phyloP scores from a whole-genome alignment of 2,888 invertebrate genomes.

The Calameuta idolon region DNA sequence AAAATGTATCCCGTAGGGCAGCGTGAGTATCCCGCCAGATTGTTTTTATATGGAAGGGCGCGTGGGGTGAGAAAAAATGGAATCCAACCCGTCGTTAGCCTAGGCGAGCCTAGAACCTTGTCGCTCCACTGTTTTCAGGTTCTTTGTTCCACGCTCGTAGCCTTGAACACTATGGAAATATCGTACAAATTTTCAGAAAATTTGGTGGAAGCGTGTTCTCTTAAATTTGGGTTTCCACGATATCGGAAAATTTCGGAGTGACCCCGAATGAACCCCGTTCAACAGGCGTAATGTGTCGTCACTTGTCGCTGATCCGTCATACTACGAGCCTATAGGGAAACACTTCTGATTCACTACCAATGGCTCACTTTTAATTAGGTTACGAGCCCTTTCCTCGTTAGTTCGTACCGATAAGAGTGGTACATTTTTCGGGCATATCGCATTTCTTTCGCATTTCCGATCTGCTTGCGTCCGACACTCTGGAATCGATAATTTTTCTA shows the following conservation, averaged over 20 bases:
- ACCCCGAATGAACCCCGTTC: conserved; percentile 54
- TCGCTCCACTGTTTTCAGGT: conserved; percentile 35
- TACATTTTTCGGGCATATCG: conserved; percentile 10
- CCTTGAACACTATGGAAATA: background rate
- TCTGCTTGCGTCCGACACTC: conserved; percentile 11
- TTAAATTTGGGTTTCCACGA: conserved; percentile 16
- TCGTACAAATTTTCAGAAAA: background rate
- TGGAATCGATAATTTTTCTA: conserved; percentile 24
- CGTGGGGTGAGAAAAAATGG: conserved; percentile 13
- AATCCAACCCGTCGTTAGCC: conserved; percentile 32
- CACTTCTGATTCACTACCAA: conserved; percentile 18
- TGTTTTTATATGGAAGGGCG: conserved; percentile 19
- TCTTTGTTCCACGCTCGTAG: conserved; percentile 36
- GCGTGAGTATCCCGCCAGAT: conserved; percentile 69
- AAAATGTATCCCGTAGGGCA: conserved; percentile 78
- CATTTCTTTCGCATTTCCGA: conserved; percentile 31
- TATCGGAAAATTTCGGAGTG: conserved; percentile 34
- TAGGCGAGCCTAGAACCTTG: conserved; percentile 47
- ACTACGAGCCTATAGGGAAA: conserved; percentile 27
- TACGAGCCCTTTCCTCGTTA: conserved; percentile 23
- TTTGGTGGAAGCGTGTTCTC: background rate
- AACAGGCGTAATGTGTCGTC: conserved; percentile 56
- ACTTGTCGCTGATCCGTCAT: conserved; percentile 40
- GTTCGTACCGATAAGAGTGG: conserved; percentile 29
- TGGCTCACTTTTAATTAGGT: conserved; percentile 15